phyloP scores from a whole-genome alignment of 2,888 invertebrate species.

The Phalera bucephala region DNA sequence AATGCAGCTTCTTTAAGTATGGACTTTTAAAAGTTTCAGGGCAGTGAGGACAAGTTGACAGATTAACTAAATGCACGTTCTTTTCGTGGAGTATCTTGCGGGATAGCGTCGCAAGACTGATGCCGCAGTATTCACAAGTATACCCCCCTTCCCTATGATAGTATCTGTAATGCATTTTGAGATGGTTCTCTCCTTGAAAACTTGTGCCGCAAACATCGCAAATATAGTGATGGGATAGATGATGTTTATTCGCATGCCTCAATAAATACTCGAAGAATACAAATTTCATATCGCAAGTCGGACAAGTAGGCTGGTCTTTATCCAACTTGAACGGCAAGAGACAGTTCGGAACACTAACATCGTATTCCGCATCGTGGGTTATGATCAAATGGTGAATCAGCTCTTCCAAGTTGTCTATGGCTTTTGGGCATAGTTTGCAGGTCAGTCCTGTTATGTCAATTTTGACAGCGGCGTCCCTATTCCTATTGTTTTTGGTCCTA shows the following conservation, averaged over 20 bases:
- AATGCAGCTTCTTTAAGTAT: conserved; percentile 67
- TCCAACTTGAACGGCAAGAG: conserved; percentile 68
- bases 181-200: conserved; percentile 74
- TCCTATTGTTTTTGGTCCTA: conserved; percentile 68
- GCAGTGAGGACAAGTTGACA: conserved; percentile 66
- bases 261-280: conserved; percentile 71
- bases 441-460: conserved; percentile 65
- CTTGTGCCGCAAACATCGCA: conserved; percentile 75
- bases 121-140: conserved; percentile 71
- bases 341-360: conserved; percentile 68
- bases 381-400: conserved; percentile 71
- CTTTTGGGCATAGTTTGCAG: conserved; percentile 61
- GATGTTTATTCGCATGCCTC: conserved; percentile 71
- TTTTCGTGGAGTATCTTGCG: conserved; percentile 73
- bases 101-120: conserved; percentile 68
- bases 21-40: conserved; percentile 73
- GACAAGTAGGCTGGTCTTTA: conserved; percentile 64
- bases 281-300: conserved; percentile 69
- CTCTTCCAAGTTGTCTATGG: conserved; percentile 58
- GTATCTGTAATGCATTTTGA: conserved; percentile 74
- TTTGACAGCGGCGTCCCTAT: conserved; percentile 73
- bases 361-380: conserved; percentile 73
- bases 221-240: conserved; percentile 71
- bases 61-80: conserved; percentile 65
- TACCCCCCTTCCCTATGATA: conserved; percentile 74